These are phyloP conservation scores for Papilio aristodemus DNA, from an alignment of 1,140 invertebrate species.

Conservation along the genomic window DNA sequence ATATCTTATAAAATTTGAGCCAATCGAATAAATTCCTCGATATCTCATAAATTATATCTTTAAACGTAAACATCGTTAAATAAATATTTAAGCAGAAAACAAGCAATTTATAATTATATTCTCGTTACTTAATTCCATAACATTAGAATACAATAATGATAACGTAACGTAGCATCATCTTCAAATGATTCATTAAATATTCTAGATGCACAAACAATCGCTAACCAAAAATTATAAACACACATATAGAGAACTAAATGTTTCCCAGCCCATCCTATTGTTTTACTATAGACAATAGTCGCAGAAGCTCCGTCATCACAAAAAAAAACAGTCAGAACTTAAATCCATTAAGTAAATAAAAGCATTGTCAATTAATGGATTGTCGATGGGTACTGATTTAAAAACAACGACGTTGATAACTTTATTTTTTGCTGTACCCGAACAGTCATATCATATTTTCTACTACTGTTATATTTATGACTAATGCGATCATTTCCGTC, in stretches of 20 bases:
- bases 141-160: conserved; percentile 13
- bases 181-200: neutral
- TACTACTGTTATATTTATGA: neutral
- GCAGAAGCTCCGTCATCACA: neutral
- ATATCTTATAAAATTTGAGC: neutral
- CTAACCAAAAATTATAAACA: conserved; percentile 16
- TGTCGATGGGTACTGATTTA: conserved; percentile 6
- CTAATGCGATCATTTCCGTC: neutral
- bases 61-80: neutral
- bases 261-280: conserved; percentile 9
- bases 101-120: neutral
- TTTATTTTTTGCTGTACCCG: neutral
- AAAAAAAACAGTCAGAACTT: conserved; percentile 14
- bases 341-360: neutral
- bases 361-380: neutral
- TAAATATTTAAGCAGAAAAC: neutral
- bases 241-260: neutral
- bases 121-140: neutral
- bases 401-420: neutral
- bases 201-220: conserved; percentile 2
- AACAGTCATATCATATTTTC: conserved; percentile 4
- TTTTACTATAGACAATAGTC: conserved; percentile 13
- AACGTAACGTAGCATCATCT: conserved; percentile 5
- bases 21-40: too few relatives aligned
- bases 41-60: neutral